Evolutionary conservation across 2,113 vertebrate species (phyloP), one percentile per base, ranked within the genome.

Genomic region (Thamnaconus septentrionalis): DNA sequence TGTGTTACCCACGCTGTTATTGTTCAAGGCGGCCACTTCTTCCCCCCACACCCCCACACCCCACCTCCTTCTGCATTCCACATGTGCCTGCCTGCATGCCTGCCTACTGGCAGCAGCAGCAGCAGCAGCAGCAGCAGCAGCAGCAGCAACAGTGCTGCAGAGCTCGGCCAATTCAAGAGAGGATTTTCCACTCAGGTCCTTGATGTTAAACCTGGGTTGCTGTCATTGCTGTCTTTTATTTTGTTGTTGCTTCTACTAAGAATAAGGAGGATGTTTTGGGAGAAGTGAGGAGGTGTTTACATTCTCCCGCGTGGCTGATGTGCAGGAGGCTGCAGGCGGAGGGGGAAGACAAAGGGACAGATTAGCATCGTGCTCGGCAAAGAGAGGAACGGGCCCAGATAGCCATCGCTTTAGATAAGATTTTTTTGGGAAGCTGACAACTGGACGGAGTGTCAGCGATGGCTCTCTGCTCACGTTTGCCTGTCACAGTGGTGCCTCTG

Each of bases 21-120:
- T 86, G 81, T 88, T 64, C 61, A 53, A 71, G 71, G 64, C 75
- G 65, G 70, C 63, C 65, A 81, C 80, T 79, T 77, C 76, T 31
- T 2, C 18, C 18, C 18, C 18, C 18, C 18, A 31, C 18, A 31
- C 18, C 1, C 18, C 18, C 18, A n/a, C 18, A 31, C 18, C 18
- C 18, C 18, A 31, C 18, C 18, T 31, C 79, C 69, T 4, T 80
- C 61, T 74, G 78, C 81, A 82, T 88, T 86, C 79, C 82, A 86
- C 82, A 70, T 64, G 75, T 85, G 71, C 64, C 42, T 75, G 76
- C 55, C 50, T 66, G 78, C 56, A 42, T 45, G 70, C 51, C 56
- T 39, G 61, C 43, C 44, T 61, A 56, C 51, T 46, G 59, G 66
- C 61, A 46, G 61, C 68, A 67, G 73, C 53, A 68, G 12, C 63